Base-by-base conservation (phyloP, 1,140 invertebrate genomes). In the Tenebrio molitor region DNA sequence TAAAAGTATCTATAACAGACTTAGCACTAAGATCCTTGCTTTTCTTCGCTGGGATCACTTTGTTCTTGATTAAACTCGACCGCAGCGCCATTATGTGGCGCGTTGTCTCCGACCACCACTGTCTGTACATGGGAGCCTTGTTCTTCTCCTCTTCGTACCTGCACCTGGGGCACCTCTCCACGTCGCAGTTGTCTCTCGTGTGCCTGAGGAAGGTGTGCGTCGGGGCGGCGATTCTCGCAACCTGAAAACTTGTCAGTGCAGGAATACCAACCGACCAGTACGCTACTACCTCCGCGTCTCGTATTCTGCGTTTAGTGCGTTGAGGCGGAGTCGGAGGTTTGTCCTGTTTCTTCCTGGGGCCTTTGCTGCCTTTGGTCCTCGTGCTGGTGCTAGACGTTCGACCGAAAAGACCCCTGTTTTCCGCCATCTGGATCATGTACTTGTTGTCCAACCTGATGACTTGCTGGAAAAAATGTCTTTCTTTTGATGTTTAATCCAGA, bases 401-500 rank as follows among this genome's bases (percentile, higher is more conserved):
- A 0, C 91, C 91, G 79, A 93, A 94, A 53, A 94, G 81, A 0
- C 92, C 92, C 66, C 91, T 85, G 19, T 88, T 86, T 81, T 93
- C 92, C 0, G 92, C 92, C 80, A 92, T 91, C 72, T 90, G 88
- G 36, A 94, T 93, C 86, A 93, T 91, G 77, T 91, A 93, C 81
- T 92, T 89, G 6, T 92, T 91, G 81, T 93, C 90, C 68, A 93
- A 86, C 6, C 90, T 86, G 34, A 90, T 91, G 69, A 93, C 86
- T 77, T 91, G 86, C 84, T 89, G 81, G 8, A 74, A 72, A 71
- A 46, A 76, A 33, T 16, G n/a, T n/a, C n/a, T n/a, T n/a, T 17
- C 63, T 64, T 67, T 17, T 62, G 58, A 42, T 46, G 6, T 25
- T 2, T 34, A 33, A 29, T 66, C 0, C 2, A 4, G 16, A 17